Percentiles rank a stretch among this genome's conserved stretches.
Evolutionary conservation across 2,113 vertebrate species (phyloP).

Genomic region (Rhipidura dahli): DNA sequence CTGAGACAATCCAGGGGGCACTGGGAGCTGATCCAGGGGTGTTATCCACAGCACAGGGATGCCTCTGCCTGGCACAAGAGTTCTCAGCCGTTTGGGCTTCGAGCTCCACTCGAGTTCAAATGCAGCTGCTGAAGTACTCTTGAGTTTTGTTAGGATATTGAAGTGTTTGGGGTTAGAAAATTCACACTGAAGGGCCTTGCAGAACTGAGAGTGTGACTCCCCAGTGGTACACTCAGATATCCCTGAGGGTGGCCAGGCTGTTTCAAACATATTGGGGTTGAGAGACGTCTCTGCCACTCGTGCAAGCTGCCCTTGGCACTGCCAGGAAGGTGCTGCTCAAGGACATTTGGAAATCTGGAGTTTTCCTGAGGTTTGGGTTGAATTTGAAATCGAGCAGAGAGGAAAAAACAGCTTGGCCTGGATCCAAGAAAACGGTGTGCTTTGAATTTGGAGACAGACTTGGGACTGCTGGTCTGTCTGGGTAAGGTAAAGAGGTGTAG

Average conservation of each 20-base stretch:
- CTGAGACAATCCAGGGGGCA: neutral
- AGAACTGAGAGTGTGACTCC: neutral
- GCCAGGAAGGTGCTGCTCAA: neutral
- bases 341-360: neutral
- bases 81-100: neutral
- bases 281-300: neutral
- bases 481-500: neutral
- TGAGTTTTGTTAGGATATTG: neutral
- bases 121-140: neutral
- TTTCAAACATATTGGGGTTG: neutral
- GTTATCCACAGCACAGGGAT: neutral
- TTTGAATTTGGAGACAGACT: neutral
- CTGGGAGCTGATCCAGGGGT: neutral
- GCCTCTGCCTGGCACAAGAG: neutral
- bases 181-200: neutral
- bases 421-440: neutral
- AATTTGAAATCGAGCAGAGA: neutral
- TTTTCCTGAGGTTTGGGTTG: neutral
- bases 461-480: neutral
- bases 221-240: neutral
- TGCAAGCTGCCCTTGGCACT: neutral
- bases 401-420: neutral
- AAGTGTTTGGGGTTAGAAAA: neutral
- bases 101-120: neutral
- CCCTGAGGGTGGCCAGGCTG: neutral